Base-by-base conservation (phyloP, 2,888 invertebrate species). In the Cybosia mesomella region DNA sequence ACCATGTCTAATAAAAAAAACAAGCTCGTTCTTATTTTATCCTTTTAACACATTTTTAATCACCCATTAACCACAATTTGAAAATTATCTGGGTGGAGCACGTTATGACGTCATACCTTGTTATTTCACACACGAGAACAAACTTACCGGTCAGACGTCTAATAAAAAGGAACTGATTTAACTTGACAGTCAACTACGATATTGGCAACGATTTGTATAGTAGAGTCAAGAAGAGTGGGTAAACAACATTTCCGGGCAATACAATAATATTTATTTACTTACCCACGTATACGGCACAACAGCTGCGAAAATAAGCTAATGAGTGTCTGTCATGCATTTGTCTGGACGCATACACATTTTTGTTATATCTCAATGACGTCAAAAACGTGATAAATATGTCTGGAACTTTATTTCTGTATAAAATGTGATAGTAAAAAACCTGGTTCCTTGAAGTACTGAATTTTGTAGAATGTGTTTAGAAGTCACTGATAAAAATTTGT, bases 241-340 rank as follows among this genome's bases (percentile, higher is more conserved):
- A 55, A 57, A 60, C 55, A 39, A 72, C 60, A 58, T 60, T 67
- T 67, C 60, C 54, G 60, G n/a, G n/a, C n/a, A n/a, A n/a, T 59
- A 59, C 67, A 34, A 55, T 55, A 64, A 34, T 54, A 59, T 59
- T 59, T 59, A 15, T 24, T 66, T 66, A 57, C 55, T 43, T 22
- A 57, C 39, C 9, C 60, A 55, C 22, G 43, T 49, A 49, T 49
- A 58, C 58, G 2, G 8, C 32, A 57, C 59, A 49, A 64, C 61
- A 65, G 65, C 64, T 68, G 65, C 65, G 61, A 60, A 55, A 60
- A 64, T 68, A 61, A 64, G 34, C 49, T 64, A 55, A 57, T 49
- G 60, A 32, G 61, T 34, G 34, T 61, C 61, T 64, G 59, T 55
- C 39, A 64, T 68, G 68, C 64, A 64, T 34, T 61, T 28, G 49